These are phyloP conservation scores for Platygyra sinensis DNA, from an alignment of 64 coral and sea anemone species.

Conservation along the genomic window DNA sequence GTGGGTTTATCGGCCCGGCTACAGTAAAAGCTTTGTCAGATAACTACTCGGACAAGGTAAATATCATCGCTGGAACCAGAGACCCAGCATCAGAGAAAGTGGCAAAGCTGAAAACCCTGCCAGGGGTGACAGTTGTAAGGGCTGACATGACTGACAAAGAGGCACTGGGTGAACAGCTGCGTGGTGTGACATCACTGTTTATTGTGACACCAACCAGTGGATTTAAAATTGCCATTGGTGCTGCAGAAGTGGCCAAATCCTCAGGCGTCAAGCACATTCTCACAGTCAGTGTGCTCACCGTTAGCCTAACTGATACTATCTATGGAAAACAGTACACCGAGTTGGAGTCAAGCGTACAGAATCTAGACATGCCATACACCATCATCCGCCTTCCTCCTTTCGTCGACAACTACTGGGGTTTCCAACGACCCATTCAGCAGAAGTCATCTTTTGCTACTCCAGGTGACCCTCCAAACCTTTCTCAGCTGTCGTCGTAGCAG, in stretches of 20 bases:
- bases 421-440: constrained; percentile 4
- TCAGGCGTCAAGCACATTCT: constrained; percentile 40
- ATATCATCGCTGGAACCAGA: constrained; percentile 47
- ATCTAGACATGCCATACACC: constrained; percentile 30
- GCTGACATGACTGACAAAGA: constrained; percentile 45
- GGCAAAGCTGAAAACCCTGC: neutral
- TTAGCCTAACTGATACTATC: neutral
- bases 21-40: constrained; percentile 43
- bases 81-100: constrained; percentile 5
- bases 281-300: constrained; percentile 3
- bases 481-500: constrained; percentile 35
- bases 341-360: constrained; percentile 14
- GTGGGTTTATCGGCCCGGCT: constrained; percentile 34
- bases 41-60: constrained; percentile 15
- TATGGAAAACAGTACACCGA: constrained; percentile 50
- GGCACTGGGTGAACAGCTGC: neutral
- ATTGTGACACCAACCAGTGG: constrained; percentile 53
- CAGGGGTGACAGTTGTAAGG: constrained; percentile 40
- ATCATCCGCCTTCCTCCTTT: constrained; percentile 50
- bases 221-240: neutral
- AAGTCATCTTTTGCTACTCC: constrained; percentile 25
- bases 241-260: constrained; percentile 37
- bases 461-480: constrained; percentile 32
- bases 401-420: constrained; percentile 45
- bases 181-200: constrained; percentile 36